A percentile compares a stretch with the other conserved stretches of the same genome.
Evolutionary conservation across 2,113 vertebrate species (phyloP).

Genomic region (Lepus americanus): DNA sequence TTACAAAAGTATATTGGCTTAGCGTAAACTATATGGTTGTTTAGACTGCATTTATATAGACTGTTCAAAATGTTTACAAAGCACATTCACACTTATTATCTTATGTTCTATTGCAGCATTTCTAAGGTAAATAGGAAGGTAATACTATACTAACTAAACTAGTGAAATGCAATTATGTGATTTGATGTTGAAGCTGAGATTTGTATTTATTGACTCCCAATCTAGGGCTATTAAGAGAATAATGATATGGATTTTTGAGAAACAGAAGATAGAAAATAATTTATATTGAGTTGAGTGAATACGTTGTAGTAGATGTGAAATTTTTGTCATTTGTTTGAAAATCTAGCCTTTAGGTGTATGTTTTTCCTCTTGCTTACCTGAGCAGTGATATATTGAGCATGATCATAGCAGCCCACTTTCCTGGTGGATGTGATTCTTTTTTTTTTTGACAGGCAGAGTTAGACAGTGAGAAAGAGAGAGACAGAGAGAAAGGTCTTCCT

Average conservation of each 20-base stretch:
- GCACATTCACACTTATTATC: background rate
- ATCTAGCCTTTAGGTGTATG: background rate
- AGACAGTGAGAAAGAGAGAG: too few species aligned
- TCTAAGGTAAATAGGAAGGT: background rate
- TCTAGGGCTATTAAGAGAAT: background rate
- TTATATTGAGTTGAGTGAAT: slow-evolving; percentile 1
- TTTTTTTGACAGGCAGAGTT: too few species aligned
- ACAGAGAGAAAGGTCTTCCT: too few species aligned
- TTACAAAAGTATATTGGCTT: slow-evolving; percentile 21
- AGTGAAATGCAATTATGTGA: slow-evolving; percentile 11
- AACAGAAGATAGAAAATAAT: background rate
- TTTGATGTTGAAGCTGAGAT: background rate
- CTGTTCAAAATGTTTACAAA: background rate
- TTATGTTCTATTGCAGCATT: background rate
- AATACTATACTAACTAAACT: background rate
- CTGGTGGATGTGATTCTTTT: background rate
- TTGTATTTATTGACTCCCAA: background rate
- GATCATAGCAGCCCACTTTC: background rate
- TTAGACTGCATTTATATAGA: background rate
- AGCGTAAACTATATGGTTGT: background rate
- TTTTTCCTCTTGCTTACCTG: background rate
- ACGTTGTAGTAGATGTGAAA: background rate
- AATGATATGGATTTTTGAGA: slow-evolving; percentile 3
- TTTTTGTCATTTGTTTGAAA: slow-evolving; percentile 9
- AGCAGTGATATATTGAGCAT: background rate